Base-by-base conservation (phyloP, 1,140 invertebrate species). In the Micrasema minimum region DNA sequence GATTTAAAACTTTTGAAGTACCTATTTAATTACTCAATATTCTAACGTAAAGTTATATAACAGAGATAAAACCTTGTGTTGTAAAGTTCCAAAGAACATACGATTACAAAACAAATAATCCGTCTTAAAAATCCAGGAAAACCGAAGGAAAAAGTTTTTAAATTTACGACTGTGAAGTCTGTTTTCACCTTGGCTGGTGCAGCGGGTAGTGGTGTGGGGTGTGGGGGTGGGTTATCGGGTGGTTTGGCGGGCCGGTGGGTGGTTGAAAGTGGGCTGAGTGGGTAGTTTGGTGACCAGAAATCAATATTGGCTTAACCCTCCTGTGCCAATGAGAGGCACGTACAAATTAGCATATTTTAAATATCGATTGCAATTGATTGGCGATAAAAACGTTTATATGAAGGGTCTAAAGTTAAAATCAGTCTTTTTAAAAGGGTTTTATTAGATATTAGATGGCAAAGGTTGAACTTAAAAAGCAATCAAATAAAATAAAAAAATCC, bases 301-400 rank as follows among this genome's bases (percentile, higher is more conserved):
- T 67, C 65, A 67, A 67, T 67, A 67, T 67, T 67, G 35, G 65
- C 65, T 26, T 53, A 67, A 67, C 65, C 65, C 65, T 53, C 43
- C 45, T 43, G 16, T 53, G 65, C 18, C 65, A 11, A 9, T 20
- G 38, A 14, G 59, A 16, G 43, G 59, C 55, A 59, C 55, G 55
- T 59, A 59, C 55, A 59, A 59, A 59, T 59, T 59, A 37, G 55
- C 55, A 59, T 59, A 59, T 31, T 31, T 31, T 16, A 20, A 38
- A 59, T 38, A 38, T 59, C 16, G 14, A 26, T 59, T 59, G 35
- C 18, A 59, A 59, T 59, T 38, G 55, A 31, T 59, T 55, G 26
- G 26, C 26, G 18, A 55, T 55, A n/a, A n/a, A n/a, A n/a, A n/a
- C n/a, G n/a, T n/a, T n/a, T n/a, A n/a, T n/a, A n/a, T n/a, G n/a